Base-by-base conservation (phyloP, 2,888 invertebrate species). In the Drosophila koepferae region DNA sequence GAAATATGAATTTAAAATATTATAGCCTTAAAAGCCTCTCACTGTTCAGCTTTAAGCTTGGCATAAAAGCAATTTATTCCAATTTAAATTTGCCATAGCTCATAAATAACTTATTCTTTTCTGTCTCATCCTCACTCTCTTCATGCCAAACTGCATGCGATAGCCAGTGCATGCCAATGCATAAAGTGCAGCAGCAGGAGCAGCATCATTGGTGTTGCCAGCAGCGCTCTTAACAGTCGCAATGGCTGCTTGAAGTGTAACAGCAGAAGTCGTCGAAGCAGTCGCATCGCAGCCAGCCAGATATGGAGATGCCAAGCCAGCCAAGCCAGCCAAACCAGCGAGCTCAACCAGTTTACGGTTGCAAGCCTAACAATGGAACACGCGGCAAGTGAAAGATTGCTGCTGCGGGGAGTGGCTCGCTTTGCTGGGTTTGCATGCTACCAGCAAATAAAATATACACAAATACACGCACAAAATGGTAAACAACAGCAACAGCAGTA, bases 261-360 rank as follows among this genome's bases (percentile, higher is more conserved):
- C 82, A 79, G 79, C 91, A 91, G 91, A 90, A 91, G 91, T 90
- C 84, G 88, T 78, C 81, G 76, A 76, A 62, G 56, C 36, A 38
- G 69, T 44, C 43, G 69, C 74, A 77, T 71, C 86, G 43, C 56
- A 49, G 51, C n/a, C 20, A 44, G 43, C 34, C 56, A 58, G 51
- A 38, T 23, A 64, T 53, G 49, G 48, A 34, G 28, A 48, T 28
- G 62, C 63, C 48, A 28, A 28, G 28, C 28, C 28, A 28, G 28
- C 28, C 28, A 28, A 28, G 28, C 28, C 28, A 28, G 28, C 28
- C 28, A 28, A 28, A 3, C 28, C 28, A 65, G 60, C 28, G 48
- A 63, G 18, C 34, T 40, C 51, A 86, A 86, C 86, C 80, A 82
- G 82, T 76, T 79, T 65, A 28, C n/a, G 56, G 23, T 20, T 48